phyloP scores from a whole-genome alignment of 2,888 invertebrate genomes.

The Scaptodrosophila latifasciaeformis region DNA sequence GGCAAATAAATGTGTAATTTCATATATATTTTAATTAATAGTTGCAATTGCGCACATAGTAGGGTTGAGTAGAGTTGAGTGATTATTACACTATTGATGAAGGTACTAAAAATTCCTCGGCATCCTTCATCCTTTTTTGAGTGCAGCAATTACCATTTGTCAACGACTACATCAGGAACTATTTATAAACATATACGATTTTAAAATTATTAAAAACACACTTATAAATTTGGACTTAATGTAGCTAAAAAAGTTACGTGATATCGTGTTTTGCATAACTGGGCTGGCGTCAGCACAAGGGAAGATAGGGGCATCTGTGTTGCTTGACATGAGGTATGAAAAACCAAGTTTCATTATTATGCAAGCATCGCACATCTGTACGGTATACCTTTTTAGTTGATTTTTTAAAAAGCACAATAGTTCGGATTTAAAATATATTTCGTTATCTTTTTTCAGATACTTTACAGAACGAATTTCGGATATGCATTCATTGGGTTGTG shows the following conservation, averaged over 20 bases:
- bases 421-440: slow-evolving; percentile 58
- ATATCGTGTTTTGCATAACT: too few species aligned
- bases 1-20: slow-evolving; percentile 60
- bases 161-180: slow-evolving; percentile 83
- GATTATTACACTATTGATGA: slow-evolving; percentile 65
- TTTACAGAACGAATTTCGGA: slow-evolving; percentile 67
- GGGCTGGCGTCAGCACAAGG: slow-evolving; percentile 33
- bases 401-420: slow-evolving; percentile 12
- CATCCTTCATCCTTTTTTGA: too few species aligned
- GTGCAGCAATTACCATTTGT: slow-evolving; percentile 80
- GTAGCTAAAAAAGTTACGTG: slow-evolving; percentile 11
- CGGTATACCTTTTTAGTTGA: slow-evolving; percentile 12
- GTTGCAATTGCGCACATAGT: slow-evolving; percentile 56
- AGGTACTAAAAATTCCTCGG: too few species aligned
- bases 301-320: slow-evolving; percentile 14
- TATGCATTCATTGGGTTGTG: slow-evolving; percentile 40
- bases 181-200: slow-evolving; percentile 68
- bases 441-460: slow-evolving; percentile 56
- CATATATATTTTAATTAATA: slow-evolving; percentile 47
- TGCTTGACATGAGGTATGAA: background rate
- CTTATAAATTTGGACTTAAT: slow-evolving; percentile 2
- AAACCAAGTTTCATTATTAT: background rate
- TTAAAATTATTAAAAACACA: slow-evolving; percentile 35
- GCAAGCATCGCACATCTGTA: too few species aligned
- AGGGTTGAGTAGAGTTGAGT: slow-evolving; percentile 63